Conservation (phyloP, 2,113 vertebrate species). For the Oostethus manadensis region DNA sequence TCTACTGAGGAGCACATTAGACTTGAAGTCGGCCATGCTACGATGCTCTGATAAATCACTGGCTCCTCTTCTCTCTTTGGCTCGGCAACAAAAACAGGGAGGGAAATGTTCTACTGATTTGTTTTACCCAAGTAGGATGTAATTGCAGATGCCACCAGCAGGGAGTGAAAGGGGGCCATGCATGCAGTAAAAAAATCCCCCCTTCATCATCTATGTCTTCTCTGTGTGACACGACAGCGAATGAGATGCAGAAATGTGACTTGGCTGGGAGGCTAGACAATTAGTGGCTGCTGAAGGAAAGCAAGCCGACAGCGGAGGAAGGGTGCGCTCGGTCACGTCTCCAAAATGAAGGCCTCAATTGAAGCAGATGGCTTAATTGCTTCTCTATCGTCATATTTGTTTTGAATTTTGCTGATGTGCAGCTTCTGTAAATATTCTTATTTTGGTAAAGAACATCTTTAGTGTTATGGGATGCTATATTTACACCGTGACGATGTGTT, state of each 20-base stretch:
- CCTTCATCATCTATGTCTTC: conserved; percentile 13
- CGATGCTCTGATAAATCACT: conserved; percentile 30
- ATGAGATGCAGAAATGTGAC: conserved; percentile 33
- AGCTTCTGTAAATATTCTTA: background rate
- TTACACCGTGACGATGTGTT: conserved; percentile 2
- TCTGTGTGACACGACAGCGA: conserved; percentile 25
- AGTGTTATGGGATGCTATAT: background rate
- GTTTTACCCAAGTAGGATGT: conserved; percentile 11
- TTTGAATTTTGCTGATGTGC: background rate
- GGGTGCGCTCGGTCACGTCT: conserved; percentile 16
- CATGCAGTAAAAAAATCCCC: conserved; percentile 2
- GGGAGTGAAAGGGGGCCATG: conserved; percentile 43
- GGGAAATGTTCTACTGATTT: background rate
- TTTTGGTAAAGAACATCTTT: background rate
- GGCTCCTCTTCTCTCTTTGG: conserved; percentile 22
- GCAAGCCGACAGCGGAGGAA: conserved; percentile 10
- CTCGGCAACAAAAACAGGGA: background rate
- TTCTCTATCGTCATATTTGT: background rate
- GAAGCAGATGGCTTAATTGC: conserved; percentile 4
- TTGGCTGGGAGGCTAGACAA: conserved; percentile 61
- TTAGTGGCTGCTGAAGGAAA: conserved; percentile 55
- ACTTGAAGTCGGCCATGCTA: conserved; percentile 15
- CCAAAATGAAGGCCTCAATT: conserved; percentile 32
- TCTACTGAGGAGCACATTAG: conserved; percentile 10
- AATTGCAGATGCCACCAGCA: conserved; percentile 28